Percentiles rank a stretch among this genome's conserved stretches.
Conservation (phyloP, 2,113 vertebrate genomes). For the Hydrochoerus hydrochaeris region DNA sequence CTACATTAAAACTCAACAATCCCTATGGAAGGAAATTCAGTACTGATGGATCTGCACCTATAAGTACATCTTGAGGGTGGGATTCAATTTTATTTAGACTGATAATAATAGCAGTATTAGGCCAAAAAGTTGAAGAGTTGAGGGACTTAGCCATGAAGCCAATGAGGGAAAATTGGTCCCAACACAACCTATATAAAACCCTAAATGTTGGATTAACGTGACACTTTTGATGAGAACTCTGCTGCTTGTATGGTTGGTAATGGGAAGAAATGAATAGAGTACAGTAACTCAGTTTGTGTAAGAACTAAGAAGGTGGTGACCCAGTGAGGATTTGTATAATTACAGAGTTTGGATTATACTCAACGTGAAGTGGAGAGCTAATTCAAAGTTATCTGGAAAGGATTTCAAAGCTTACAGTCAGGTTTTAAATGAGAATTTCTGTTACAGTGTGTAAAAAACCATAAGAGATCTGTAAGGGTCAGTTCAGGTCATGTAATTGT, state of each 20-base stretch:
- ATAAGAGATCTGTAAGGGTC: not conserved
- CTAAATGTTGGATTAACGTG: accelerated
- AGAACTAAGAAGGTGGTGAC: not conserved
- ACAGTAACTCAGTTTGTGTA: too few species aligned
- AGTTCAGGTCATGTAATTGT: not conserved
- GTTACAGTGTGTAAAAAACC: not conserved
- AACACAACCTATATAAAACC: not conserved
- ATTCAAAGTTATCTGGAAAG: not conserved
- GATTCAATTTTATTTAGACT: not conserved
- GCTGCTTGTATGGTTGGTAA: accelerated
- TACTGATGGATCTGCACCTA: not conserved
- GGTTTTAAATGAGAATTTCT: not conserved
- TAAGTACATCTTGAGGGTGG: accelerated
- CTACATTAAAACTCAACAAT: not conserved
- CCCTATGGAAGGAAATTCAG: not conserved
- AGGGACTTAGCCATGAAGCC: not conserved
- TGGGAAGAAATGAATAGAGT: too few species aligned
- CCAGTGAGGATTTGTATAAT: not conserved
- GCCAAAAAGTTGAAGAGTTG: not conserved
- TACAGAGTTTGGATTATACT: not conserved
- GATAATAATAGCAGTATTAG: not conserved
- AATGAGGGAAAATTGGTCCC: not conserved
- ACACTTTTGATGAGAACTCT: not conserved
- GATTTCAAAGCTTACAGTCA: not conserved
- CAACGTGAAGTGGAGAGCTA: not conserved